A percentile compares a stretch with the other conserved stretches of the same genome.
These are phyloP conservation scores for Lepidurus packardi DNA, from an alignment of 1,140 invertebrate species.

Conservation along the genomic window DNA sequence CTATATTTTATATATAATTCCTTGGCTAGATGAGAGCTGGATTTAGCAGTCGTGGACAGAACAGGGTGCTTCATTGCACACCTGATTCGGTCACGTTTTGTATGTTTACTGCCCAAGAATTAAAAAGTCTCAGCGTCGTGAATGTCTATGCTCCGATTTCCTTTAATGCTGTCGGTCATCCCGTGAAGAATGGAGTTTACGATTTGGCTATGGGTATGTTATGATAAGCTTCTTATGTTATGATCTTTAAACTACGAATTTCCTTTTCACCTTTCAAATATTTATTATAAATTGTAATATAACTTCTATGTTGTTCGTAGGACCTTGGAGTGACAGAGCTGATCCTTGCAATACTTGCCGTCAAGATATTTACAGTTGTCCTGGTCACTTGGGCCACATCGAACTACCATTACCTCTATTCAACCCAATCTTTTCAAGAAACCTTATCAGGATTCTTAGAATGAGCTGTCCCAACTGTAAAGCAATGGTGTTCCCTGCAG, in stretches of 20 bases:
- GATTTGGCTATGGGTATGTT: conserved; percentile 67
- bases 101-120: conserved; percentile 71
- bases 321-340: conserved; percentile 51
- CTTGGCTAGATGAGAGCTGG: not conserved
- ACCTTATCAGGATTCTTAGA: conserved; percentile 60
- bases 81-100: conserved; percentile 49
- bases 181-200: conserved; percentile 75
- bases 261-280: not conserved
- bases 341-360: conserved; percentile 79
- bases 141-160: conserved; percentile 74
- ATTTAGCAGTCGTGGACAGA: not conserved
- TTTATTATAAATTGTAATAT: not conserved
- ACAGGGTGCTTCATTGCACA: conserved; percentile 36
- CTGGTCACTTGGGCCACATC: conserved; percentile 94
- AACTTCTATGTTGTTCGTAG: conserved; percentile 43
- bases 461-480: conserved; percentile 65
- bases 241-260: not conserved
- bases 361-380: conserved; percentile 61
- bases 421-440: conserved; percentile 83
- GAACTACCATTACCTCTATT: conserved; percentile 81
- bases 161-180: conserved; percentile 79
- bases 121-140: conserved; percentile 77
- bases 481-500: conserved; percentile 60
- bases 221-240: conserved; percentile 38
- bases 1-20: not conserved